These are phyloP conservation scores for Ptychodera flava DNA, from an alignment of 35 echinoderm and acorn worm genomes.

Conservation along the genomic window DNA sequence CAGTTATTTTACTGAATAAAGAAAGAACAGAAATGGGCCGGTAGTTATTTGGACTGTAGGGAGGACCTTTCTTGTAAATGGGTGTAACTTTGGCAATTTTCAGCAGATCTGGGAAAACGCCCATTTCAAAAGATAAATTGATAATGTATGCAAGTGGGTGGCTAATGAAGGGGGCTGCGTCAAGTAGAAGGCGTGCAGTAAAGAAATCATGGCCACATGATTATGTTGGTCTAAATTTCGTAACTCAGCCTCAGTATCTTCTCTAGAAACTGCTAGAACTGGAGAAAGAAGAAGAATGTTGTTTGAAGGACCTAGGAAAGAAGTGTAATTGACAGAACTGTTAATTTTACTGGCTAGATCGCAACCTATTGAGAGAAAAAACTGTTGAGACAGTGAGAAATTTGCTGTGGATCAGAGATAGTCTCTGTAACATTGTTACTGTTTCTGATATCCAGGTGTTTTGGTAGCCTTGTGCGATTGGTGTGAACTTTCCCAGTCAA, in stretches of 20 bases:
- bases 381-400: background rate
- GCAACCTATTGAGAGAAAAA: background rate
- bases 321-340: background rate
- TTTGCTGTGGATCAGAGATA: background rate
- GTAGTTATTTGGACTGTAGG: background rate
- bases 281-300: background rate
- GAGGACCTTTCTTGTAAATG: background rate
- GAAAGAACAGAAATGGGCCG: background rate
- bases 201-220: background rate
- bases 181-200: background rate
- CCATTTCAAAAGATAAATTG: background rate
- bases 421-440: background rate
- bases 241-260: background rate
- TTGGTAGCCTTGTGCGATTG: background rate
- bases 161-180: background rate
- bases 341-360: background rate
- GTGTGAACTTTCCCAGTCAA: background rate
- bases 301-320: background rate
- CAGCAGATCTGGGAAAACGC: background rate
- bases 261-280: background rate
- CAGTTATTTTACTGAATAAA: background rate
- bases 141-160: background rate
- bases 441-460: background rate
- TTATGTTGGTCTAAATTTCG: background rate
- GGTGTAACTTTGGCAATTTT: background rate